Evolutionary conservation across 2,797 vertebrate genomes (phyloP), one percentile per base, ranked within the genome.

Genomic region (Channa striata): DNA sequence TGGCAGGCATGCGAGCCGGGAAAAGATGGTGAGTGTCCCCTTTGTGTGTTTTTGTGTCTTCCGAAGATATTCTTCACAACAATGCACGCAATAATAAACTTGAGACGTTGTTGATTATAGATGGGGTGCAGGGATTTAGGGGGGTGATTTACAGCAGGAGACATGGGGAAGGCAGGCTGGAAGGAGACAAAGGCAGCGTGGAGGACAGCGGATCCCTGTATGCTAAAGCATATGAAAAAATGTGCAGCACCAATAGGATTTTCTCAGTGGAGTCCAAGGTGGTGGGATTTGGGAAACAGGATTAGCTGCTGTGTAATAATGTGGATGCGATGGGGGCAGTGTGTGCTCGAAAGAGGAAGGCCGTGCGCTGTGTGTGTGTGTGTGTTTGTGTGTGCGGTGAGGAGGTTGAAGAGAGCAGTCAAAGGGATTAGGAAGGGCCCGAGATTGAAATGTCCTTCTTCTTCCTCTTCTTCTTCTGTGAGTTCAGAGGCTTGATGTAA

Each of bases 301-400:
- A 94, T 95, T 94, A 94, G 83, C 77, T 25, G 71, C 90, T 92
- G 91, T 93, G 91, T 93, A 92, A 93, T 92, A 90, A 90, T 89
- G 87, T 88, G 87, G 83, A 90, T 82, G 91, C 84, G 89, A 86
- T 87, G 83, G 86, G 83, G 75, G 88, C 80, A 78, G 63, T 16
- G 20, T 16, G 20, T 64, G 69, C 77, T 82, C 67, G 48, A 72
- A 76, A 68, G 61, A 74, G 78, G 72, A 72, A 42, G 59, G 37
- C 62, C 52, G 50, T 86, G 68, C 58, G 63, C 34, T 81, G 78
- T 68, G 67, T 54, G 68, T 68, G 19, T 81, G 67, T 63, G 56
- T 68, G 40, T 54, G 23, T 40, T 67, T 43, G 70, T 58, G 42
- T 50, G 19, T 46, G 34, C 34, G 2, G 53, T 0, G 30, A 44